Base-by-base conservation (phyloP, 2,888 invertebrate genomes). In the Lobophora halterata region DNA sequence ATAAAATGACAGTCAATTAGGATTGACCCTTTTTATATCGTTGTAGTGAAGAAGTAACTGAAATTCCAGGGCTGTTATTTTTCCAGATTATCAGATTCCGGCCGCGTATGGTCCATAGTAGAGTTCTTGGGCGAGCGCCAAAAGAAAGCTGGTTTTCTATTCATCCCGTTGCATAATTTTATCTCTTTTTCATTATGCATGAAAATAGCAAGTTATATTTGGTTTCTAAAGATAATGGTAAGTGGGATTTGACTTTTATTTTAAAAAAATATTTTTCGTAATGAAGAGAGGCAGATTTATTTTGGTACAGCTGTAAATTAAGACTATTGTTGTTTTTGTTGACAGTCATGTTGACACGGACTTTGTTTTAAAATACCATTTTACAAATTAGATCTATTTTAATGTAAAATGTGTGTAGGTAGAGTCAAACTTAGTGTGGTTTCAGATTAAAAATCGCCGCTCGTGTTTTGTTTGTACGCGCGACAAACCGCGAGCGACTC, bases 91-190 rank as follows among this genome's bases (percentile, higher is more conserved):
- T 7, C 19, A 11, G 19, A 38, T 16, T 37, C 20, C 27, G 21
- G 5, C 5, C 6, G 8, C 31, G 7, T 48, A 46, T 46, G 32
- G 26, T 25, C 36, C 39, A 25, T 45, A 47, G 45, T 42, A 36
- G 38, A 47, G 4, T 29, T 9, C 17, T 57, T 73, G 74, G 68
- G 44, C 5, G 1, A 2, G 0, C 14, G 65, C 75, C 75, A 75
- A 37, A 8, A 32, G 46, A 66, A 55, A 54, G 55, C 43, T 53
- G 46, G 54, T 55, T 58, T 60, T 63, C 59, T 59, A 55, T 61
- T 55, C 48, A 36, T 52, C 43, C 55, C 52, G 45, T 68, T 70
- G 67, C 70, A 65, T 66, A 61, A 65, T 64, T 64, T 63, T 59
- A 63, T 58, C 38, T 62, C 41, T 53, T 56, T 49, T 55, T 56